phyloP scores from a whole-genome alignment of 2,113 vertebrate species.

The Hemiscyllium ocellatum region DNA sequence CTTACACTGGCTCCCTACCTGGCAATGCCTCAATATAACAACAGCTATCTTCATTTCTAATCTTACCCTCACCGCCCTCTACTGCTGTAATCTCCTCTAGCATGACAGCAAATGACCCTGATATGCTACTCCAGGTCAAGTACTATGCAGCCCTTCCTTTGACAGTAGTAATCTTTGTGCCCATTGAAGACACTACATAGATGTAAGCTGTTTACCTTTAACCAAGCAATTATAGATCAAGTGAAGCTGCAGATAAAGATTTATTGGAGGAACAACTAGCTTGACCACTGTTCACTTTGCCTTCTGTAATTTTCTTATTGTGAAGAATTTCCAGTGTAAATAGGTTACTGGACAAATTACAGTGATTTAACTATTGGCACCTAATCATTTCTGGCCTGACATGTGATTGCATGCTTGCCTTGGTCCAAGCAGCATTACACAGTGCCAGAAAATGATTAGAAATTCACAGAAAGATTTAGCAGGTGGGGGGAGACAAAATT shows the following conservation, averaged over 20 bases:
- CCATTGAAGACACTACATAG: neutral
- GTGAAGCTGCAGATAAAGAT: neutral
- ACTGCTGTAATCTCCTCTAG: neutral
- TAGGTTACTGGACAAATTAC: neutral
- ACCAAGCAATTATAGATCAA: no score
- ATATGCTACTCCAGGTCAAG: neutral
- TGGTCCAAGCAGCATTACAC: neutral
- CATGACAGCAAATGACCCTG: neutral
- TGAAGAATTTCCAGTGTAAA: neutral
- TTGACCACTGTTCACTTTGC: neutral
- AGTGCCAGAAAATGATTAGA: neutral
- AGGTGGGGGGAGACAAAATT: neutral
- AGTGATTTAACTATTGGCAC: neutral
- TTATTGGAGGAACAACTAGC: neutral
- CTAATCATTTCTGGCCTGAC: neutral
- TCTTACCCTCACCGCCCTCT: neutral
- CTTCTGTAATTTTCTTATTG: neutral
- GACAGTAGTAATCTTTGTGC: neutral
- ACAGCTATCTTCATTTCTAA: neutral
- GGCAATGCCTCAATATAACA: neutral
- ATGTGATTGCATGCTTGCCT: neutral
- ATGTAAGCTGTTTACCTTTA: no score
- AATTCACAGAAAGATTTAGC: neutral
- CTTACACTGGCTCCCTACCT: neutral
- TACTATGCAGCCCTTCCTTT: no score